Evolutionary conservation across 2,113 vertebrate genomes (phyloP).

Genomic region (Hippolais icterina): DNA sequence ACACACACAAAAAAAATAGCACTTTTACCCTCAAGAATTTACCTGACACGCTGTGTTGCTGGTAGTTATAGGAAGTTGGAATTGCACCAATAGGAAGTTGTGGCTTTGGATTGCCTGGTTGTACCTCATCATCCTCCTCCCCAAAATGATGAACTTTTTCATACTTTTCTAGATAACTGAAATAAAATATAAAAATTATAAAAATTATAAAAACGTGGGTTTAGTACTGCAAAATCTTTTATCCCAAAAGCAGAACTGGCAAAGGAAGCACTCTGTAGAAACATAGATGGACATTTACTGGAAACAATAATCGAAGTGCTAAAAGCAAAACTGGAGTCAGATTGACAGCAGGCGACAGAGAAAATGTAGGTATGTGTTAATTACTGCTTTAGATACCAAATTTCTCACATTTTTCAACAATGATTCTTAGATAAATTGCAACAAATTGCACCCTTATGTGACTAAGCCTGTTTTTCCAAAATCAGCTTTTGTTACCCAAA

Average conservation of each 20-base stretch:
- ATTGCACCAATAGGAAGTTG: slow-evolving; percentile 98
- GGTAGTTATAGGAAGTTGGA: slow-evolving; percentile 98
- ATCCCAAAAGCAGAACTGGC: background rate
- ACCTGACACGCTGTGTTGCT: slow-evolving; percentile 99
- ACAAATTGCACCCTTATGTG: background rate
- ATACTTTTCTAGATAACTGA: slow-evolving; percentile 98
- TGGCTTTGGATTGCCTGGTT: slow-evolving; percentile 94
- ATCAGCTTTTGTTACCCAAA: background rate
- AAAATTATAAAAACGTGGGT: too few relatives aligned
- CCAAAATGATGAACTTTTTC: slow-evolving; percentile 99
- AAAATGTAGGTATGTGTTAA: background rate
- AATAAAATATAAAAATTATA: background rate
- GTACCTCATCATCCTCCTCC: slow-evolving; percentile 96
- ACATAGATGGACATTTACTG: background rate
- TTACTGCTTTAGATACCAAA: background rate
- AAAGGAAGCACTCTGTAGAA: background rate
- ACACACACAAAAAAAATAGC: background rate
- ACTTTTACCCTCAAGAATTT: slow-evolving; percentile 35
- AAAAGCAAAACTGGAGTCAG: background rate
- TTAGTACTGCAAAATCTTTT: background rate
- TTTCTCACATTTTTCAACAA: background rate
- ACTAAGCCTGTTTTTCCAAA: background rate
- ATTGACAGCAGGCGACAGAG: background rate
- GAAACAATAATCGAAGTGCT: background rate
- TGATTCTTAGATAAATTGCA: background rate